Evolutionary conservation across 2,113 vertebrate species (phyloP).

Genomic region (Myrmecobius fasciatus): DNA sequence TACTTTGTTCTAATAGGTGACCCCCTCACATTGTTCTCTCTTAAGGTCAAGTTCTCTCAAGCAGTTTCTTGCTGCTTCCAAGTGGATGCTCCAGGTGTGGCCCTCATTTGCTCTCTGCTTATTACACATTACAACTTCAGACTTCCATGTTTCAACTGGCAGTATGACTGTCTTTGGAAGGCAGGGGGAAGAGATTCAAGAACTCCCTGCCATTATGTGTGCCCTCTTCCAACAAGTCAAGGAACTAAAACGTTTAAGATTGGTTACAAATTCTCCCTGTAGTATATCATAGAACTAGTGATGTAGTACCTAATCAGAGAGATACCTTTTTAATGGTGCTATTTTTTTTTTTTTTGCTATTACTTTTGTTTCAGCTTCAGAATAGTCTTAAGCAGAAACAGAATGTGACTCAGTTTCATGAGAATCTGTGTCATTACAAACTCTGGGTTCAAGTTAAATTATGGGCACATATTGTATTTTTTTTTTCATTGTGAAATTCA

Average conservation of each 20-base stretch:
- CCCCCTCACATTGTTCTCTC: not conserved
- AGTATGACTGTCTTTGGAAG: not conserved
- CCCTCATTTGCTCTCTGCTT: not conserved
- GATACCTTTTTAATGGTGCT: not conserved
- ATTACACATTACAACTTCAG: not conserved
- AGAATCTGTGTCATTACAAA: not conserved
- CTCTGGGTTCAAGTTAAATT: not conserved
- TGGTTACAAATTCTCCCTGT: not conserved
- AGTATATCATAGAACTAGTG: not conserved
- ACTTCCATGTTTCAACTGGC: not conserved
- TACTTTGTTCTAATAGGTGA: not conserved
- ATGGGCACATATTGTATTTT: not conserved
- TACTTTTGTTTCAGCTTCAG: not conserved
- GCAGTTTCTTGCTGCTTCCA: not conserved
- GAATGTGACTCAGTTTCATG: not conserved
- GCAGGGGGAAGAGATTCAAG: not conserved
- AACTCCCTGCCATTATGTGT: not conserved
- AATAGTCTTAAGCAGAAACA: not conserved
- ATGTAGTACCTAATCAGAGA: not conserved
- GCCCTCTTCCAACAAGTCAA: not conserved
- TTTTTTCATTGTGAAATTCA: not conserved
- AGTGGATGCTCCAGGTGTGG: not conserved
- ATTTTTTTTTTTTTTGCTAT: not conserved
- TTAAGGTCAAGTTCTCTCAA: not conserved
- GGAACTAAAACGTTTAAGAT: not conserved